Evolutionary conservation across 2,113 vertebrate genomes (phyloP).

Genomic region (Psephotus haematonotus): DNA sequence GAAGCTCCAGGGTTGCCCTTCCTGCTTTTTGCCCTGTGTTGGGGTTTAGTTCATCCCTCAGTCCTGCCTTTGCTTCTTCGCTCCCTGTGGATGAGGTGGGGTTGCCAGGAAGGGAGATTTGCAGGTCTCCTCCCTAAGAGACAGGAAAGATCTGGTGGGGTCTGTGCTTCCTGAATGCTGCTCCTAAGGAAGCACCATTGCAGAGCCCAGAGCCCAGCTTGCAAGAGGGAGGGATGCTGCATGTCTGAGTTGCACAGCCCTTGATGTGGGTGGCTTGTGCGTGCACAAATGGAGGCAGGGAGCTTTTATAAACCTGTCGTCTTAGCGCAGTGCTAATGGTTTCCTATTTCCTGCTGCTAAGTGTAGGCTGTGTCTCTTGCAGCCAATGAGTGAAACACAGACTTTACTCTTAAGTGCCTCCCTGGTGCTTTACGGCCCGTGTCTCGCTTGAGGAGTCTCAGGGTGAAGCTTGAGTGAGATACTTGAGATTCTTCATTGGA

Average conservation of each 20-base stretch:
- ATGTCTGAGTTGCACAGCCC: accelerated
- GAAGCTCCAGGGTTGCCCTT: background rate
- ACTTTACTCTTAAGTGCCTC: background rate
- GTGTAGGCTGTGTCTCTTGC: background rate
- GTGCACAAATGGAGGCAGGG: background rate
- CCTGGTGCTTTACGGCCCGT: background rate
- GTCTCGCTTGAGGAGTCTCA: background rate
- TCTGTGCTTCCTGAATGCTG: background rate
- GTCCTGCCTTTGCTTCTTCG: accelerated
- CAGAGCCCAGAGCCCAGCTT: background rate
- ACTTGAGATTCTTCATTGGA: background rate
- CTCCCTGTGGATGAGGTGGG: accelerated
- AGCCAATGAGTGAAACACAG: accelerated
- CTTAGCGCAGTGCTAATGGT: background rate
- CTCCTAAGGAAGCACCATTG: background rate
- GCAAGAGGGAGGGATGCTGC: background rate
- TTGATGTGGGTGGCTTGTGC: background rate
- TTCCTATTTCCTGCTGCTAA: background rate
- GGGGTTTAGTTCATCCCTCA: accelerated
- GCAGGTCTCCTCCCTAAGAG: background rate
- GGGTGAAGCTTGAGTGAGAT: background rate
- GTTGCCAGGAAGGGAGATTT: background rate
- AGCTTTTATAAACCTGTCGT: background rate
- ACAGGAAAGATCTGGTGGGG: background rate
- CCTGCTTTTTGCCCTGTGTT: background rate